Evolutionary conservation across 2,888 invertebrate genomes (phyloP).

Genomic region (Pristionchus maxplancki): DNA sequence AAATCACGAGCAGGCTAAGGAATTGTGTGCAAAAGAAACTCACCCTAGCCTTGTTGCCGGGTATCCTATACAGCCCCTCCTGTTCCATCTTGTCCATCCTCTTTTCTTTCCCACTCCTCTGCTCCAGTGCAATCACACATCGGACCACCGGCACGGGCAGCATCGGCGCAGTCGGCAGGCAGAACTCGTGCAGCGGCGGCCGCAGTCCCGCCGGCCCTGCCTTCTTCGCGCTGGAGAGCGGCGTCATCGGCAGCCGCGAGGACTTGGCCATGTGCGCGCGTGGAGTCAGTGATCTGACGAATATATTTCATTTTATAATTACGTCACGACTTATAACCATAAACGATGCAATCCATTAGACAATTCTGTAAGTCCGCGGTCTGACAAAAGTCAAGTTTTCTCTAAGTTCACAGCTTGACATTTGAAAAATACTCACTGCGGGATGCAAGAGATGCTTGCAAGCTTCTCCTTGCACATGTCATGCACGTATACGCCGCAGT

Average conservation of each 20-base stretch:
- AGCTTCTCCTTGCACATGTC: constrained; percentile 54
- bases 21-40: background rate
- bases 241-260: background rate
- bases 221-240: background rate
- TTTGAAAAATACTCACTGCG: constrained; percentile 33
- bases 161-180: constrained; percentile 86
- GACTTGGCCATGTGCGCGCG: background rate
- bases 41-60: constrained; percentile 81
- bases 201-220: too few relatives aligned
- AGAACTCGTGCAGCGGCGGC: background rate
- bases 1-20: too few relatives aligned
- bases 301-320: too few relatives aligned
- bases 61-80: constrained; percentile 90
- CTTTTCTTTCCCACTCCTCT: too few relatives aligned
- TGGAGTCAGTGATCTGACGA: background rate
- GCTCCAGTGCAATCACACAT: constrained; percentile 94
- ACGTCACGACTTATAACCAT: too few relatives aligned
- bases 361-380: too few relatives aligned
- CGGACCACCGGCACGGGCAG: constrained; percentile 95
- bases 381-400: too few relatives aligned
- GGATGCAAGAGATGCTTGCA: constrained; percentile 61
- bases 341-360: too few relatives aligned
- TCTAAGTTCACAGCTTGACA: background rate
- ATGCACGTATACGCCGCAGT: constrained; percentile 65
- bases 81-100: constrained; percentile 87